Base-by-base conservation (phyloP, 2,113 vertebrate genomes). In the Tinamus guttatus region DNA sequence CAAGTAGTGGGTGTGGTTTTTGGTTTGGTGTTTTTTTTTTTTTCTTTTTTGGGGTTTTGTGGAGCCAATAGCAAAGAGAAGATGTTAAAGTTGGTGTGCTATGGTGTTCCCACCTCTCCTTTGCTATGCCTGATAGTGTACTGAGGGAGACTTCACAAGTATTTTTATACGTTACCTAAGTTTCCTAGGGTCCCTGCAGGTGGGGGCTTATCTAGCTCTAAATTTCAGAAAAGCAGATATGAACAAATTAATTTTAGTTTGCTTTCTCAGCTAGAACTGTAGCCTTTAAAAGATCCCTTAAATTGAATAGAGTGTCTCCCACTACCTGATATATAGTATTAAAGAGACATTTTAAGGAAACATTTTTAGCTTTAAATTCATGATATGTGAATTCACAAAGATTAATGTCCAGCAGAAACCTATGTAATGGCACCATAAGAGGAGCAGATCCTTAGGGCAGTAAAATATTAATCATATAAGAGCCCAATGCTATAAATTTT, bases 401-500 rank as follows among this genome's bases (percentile, higher is more conserved):
- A 65, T 22, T 56, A 22, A 47, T 73, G 69, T 94, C 52, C 70
- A 93, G 52, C 47, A 89, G 85, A 96, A 94, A 88, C 10, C 58
- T 32, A 30, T 63, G 13, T 45, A 84, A 30, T 38, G n/a, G 80
- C 63, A 95, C 60, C 17, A 62, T 78, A 93, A 62, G 24, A 34
- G 74, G 30, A 91, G 74, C 70, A 81, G 82, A 78, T 95, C 77
- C 64, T 95, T 75, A 63, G 47, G 62, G 25, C 49, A 49, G 36
- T 85, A 87, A 52, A 69, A 59, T 69, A 94, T 95, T 60, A 95
- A 71, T 92, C 41, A 75, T 54, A 62, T 1, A 34, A 93, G 49
- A 73, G n/a, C 11, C 19, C 51, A 49, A 30, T 45, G 89, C 79
- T 91, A 69, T 96, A 89, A 96, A 94, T 93, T 91, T 95, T 92